Conservation (phyloP, 2,113 vertebrate species). For the Lycaon pictus region DNA sequence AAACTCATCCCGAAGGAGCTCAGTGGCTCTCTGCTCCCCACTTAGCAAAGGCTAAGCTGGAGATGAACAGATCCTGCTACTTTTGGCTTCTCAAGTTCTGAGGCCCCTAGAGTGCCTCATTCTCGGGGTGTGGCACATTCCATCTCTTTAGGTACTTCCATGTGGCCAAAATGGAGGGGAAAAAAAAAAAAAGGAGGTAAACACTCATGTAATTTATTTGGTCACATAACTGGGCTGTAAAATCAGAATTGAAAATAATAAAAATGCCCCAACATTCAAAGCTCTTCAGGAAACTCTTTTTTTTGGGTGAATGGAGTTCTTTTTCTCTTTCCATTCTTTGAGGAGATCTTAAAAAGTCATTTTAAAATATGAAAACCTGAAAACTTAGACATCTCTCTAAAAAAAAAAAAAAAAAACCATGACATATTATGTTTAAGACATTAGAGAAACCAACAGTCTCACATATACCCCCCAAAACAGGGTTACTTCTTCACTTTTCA, state of each 20-base stretch:
- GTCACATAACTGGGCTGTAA: constrained; percentile 40
- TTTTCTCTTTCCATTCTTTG: background rate
- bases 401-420: background rate
- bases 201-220: constrained; percentile 67
- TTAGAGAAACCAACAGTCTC: background rate
- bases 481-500: constrained; percentile 26
- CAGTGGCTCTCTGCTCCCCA: background rate
- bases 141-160: constrained; percentile 72
- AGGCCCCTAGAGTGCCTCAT: constrained; percentile 18
- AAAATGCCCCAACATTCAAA: background rate
- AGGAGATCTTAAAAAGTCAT: constrained; percentile 31
- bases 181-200: constrained; percentile 48
- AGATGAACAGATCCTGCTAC: background rate
- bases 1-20: background rate
- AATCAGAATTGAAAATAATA: constrained; percentile 57
- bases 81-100: constrained; percentile 35
- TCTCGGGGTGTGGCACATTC: constrained; percentile 78
- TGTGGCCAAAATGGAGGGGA: constrained; percentile 4
- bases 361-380: background rate
- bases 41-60: background rate
- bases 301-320: background rate
- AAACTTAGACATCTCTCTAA: background rate
- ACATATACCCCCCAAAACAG: background rate
- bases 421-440: background rate
- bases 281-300: background rate